Percentiles rank a stretch among this genome's conserved stretches.
phyloP scores from a whole-genome alignment of 2,888 invertebrate species.

The Heterodera filipjevi region DNA sequence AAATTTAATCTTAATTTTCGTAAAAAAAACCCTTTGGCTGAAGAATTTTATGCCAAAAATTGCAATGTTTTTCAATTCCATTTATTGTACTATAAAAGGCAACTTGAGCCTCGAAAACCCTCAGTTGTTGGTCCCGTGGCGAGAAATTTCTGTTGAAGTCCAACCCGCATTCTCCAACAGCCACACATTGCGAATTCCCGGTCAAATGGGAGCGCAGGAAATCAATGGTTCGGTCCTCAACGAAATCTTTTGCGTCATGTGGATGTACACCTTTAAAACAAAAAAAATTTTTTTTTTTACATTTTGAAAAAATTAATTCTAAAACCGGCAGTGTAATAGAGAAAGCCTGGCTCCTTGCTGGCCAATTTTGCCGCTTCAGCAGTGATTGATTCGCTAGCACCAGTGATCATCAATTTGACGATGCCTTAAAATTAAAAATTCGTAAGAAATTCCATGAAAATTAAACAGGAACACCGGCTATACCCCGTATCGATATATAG shows the following conservation, averaged over 20 bases:
- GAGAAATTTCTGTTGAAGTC: slow-evolving; percentile 93
- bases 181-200: slow-evolving; percentile 16
- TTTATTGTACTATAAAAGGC: not conserved
- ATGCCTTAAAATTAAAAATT: slow-evolving; percentile 46
- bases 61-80: not conserved
- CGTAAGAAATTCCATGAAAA: no score
- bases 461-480: no score
- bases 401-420: slow-evolving; percentile 60
- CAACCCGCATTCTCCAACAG: slow-evolving; percentile 78
- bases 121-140: slow-evolving; percentile 82
- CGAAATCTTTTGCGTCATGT: slow-evolving; percentile 61
- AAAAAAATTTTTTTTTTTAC: not conserved
- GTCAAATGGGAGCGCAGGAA: slow-evolving; percentile 32
- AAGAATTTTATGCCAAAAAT: no score
- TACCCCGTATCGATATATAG: no score
- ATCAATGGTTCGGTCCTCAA: slow-evolving; percentile 36
- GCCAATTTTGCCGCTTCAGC: slow-evolving; percentile 48
- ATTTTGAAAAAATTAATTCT: not conserved
- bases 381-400: slow-evolving; percentile 54
- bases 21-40: no score
- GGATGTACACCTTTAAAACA: slow-evolving; percentile 57
- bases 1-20: no score
- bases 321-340: slow-evolving; percentile 61
- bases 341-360: slow-evolving; percentile 50
- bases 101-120: slow-evolving; percentile 79